phyloP scores from a whole-genome alignment of 2,113 vertebrate genomes.

The Pygoscelis antarcticus region DNA sequence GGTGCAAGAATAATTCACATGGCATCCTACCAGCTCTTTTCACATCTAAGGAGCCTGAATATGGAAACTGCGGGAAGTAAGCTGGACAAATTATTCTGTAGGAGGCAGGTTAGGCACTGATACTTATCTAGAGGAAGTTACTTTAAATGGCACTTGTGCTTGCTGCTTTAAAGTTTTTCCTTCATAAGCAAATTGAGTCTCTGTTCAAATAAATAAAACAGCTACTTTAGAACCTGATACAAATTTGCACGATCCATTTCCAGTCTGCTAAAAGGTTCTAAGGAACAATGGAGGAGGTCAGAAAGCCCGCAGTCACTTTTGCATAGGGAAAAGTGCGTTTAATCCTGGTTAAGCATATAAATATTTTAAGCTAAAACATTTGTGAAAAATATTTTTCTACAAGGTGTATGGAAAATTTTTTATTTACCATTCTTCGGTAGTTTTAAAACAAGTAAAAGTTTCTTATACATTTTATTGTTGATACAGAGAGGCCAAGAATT shows the following conservation, averaged over 20 bases:
- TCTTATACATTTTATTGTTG: conserved; percentile 32
- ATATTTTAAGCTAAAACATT: neutral
- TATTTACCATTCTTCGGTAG: neutral
- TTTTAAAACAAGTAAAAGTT: neutral
- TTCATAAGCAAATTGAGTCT: conserved; percentile 30
- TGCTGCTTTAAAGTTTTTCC: conserved; percentile 27
- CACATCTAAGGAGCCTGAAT: neutral
- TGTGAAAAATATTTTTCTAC: neutral
- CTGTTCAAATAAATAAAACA: conserved; percentile 49
- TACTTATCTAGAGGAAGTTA: conserved; percentile 43
- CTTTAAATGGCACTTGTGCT: conserved; percentile 1
- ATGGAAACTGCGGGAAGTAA: neutral
- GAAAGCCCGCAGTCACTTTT: neutral
- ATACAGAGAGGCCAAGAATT: conserved; percentile 92
- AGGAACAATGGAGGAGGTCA: neutral
- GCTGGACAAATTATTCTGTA: neutral
- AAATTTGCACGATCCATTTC: neutral
- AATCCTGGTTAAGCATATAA: neutral
- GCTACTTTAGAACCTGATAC: neutral
- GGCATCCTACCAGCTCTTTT: neutral
- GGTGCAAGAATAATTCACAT: neutral
- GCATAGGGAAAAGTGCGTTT: neutral
- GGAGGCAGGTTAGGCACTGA: neutral
- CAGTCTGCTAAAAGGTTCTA: neutral
- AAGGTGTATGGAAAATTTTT: neutral